Evolutionary conservation across 2,888 invertebrate species (phyloP).

Genomic region (Hipparchia semele): DNA sequence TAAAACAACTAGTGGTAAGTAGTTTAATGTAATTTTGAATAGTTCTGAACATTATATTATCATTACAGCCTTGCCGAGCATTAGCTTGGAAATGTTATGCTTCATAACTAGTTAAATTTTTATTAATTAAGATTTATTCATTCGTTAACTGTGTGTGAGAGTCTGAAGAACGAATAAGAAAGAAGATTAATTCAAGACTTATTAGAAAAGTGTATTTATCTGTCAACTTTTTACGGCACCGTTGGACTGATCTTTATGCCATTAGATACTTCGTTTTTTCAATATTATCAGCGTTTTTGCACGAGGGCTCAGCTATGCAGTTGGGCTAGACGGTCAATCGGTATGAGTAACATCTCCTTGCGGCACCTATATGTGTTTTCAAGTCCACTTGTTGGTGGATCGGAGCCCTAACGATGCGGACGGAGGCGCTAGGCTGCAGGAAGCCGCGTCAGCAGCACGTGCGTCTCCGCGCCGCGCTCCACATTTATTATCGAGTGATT

Average conservation of each 20-base stretch:
- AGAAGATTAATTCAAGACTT: background rate
- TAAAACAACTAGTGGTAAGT: background rate
- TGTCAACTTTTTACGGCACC: background rate
- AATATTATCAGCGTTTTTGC: no score
- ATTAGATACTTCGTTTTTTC: no score
- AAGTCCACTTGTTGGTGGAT: background rate
- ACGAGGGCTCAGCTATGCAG: no score
- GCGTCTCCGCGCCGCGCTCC: constrained; percentile 53
- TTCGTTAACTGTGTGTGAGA: background rate
- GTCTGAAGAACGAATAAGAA: background rate
- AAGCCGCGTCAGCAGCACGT: constrained; percentile 49
- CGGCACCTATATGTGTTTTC: background rate
- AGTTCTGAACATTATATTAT: constrained; percentile 2
- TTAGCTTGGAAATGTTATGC: background rate
- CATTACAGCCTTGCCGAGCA: background rate
- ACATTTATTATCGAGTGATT: constrained; percentile 81
- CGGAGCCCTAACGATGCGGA: constrained; percentile 9
- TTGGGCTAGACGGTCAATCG: no score
- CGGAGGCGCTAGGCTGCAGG: constrained; percentile 33
- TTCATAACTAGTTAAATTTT: background rate
- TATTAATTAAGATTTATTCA: constrained; percentile 9
- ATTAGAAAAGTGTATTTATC: background rate
- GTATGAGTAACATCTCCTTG: no score
- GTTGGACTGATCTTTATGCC: no score
- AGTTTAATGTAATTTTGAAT: background rate